These are phyloP conservation scores for Drosophila lacteicornis DNA, from an alignment of 1,140 invertebrate species.

Conservation along the genomic window DNA sequence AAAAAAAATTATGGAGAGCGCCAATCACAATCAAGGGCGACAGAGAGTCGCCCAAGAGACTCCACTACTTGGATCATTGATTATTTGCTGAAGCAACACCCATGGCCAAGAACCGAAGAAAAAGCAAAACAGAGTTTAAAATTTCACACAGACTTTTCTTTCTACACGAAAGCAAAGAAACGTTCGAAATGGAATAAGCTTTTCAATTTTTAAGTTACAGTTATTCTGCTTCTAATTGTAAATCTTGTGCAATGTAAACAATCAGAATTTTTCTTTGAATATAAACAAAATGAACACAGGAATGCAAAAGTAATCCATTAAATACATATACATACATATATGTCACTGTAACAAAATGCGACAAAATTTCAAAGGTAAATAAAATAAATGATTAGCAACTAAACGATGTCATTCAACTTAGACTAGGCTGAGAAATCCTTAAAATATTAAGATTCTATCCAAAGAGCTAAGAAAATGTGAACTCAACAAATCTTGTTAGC, in stretches of 20 bases:
- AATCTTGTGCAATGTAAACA: slow-evolving; percentile 85
- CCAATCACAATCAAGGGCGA: too few species aligned
- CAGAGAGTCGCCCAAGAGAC: neutral
- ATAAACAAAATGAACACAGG: slow-evolving; percentile 55
- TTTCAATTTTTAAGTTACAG: slow-evolving; percentile 84
- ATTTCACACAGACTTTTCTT: slow-evolving; percentile 59
- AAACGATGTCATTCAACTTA: slow-evolving; percentile 65
- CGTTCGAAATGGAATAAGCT: slow-evolving; percentile 55
- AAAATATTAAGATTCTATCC: slow-evolving; percentile 61
- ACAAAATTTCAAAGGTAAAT: slow-evolving; percentile 48
- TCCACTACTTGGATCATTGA: neutral
- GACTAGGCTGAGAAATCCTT: slow-evolving; percentile 58
- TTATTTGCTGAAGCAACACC: slow-evolving; percentile 2
- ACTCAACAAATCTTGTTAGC: slow-evolving; percentile 37
- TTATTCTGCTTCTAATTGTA: slow-evolving; percentile 85
- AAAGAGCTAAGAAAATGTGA: slow-evolving; percentile 38
- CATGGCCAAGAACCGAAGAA: slow-evolving; percentile 30
- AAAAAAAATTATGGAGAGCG: neutral
- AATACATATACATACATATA: slow-evolving; percentile 20
- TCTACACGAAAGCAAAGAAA: slow-evolving; percentile 46
- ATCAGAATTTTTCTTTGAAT: slow-evolving; percentile 84
- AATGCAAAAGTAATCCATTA: slow-evolving; percentile 19
- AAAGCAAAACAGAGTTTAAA: slow-evolving; percentile 29
- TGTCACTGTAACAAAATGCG: slow-evolving; percentile 43
- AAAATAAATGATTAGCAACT: slow-evolving; percentile 42